Evolutionary conservation across 2,797 vertebrate species (phyloP), one percentile per base, ranked within the genome.

Genomic region (Pangasius sanitwongsei): DNA sequence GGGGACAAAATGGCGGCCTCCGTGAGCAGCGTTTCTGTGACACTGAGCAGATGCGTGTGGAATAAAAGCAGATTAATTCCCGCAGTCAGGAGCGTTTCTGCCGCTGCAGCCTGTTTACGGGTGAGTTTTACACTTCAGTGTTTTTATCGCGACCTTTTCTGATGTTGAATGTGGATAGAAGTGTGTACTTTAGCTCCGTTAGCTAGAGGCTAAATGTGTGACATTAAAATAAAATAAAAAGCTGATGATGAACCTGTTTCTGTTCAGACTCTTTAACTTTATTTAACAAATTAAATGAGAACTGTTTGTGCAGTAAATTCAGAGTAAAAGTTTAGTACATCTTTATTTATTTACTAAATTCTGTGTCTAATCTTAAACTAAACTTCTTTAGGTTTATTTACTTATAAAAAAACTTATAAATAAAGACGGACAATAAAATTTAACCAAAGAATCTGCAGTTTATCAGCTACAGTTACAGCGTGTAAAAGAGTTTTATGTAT

Each of bases 1-100:
- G 9, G 28, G 59, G n/a, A 31, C 3, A 84, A 50, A 4, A 84
- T 84, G 82, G 82, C 82, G 82, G 82, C 82, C 15, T 31, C 41
- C 41, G 0, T 67, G 25, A 20, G 82, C 59, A 48, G 41, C 11
- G 23, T 48, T 11, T 20, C 2, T 48, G 28, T 67, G 82, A 67
- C 61, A 4, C 28, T 50, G 6, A 31, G 82, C 0, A 48, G 1
- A 5, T n/a, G 12, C 11, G 25, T 65, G 37, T n/a, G 59, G 81
- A 84, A 50, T 50, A 67, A 67, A 84, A 84, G 6, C 41, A 4
- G 6, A 2, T 67, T 84, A 48, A 11, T 50, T 67, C 15, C 9
- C 28, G 9, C 61, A 4, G 3, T 18, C 15, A 31, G 23, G 41
- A 67, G 82, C 4, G 20, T 84, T 31, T 31, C 6, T 0, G 9